A percentile compares a stretch with the other conserved stretches of the same genome.
Conservation (phyloP, 1,140 invertebrate species). For the Akabosia matsudoensis region DNA sequence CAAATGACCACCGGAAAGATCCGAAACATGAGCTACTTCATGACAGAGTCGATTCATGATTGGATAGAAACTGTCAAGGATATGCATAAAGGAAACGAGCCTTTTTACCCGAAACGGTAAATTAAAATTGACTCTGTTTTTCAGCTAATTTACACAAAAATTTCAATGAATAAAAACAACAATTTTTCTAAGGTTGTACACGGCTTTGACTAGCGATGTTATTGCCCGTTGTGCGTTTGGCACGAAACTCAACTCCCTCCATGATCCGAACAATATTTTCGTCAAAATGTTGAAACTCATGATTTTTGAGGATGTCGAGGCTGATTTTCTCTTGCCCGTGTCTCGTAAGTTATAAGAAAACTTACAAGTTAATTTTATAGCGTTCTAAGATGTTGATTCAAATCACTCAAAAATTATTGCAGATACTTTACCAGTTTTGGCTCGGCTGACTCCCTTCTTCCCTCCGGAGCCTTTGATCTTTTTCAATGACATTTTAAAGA, state of each 20-base stretch:
- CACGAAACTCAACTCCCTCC: constrained; percentile 22
- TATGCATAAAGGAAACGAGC: not conserved
- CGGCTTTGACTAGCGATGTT: constrained; percentile 26
- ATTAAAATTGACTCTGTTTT: constrained; percentile 1
- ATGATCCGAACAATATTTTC: constrained; percentile 41
- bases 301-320: not conserved
- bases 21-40: constrained; percentile 10
- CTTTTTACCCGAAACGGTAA: not conserved
- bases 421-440: constrained; percentile 32
- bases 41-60: constrained; percentile 20
- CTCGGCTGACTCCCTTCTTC: constrained; percentile 18
- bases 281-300: not conserved
- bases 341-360: constrained; percentile 17
- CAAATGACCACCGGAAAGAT: constrained; percentile 41
- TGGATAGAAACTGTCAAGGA: constrained; percentile 13
- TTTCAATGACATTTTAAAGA: constrained; percentile 26
- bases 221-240: constrained; percentile 37
- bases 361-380: not conserved
- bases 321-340: constrained; percentile 24
- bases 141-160: constrained; percentile 25
- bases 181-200: constrained; percentile 21
- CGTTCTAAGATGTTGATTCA: no score
- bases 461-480: not conserved
- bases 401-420: not conserved
- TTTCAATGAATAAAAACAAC: no score